Percentiles rank a stretch among this genome's conserved stretches.
Evolutionary conservation across 2,113 vertebrate species (phyloP).

Genomic region (Grantiella picta): DNA sequence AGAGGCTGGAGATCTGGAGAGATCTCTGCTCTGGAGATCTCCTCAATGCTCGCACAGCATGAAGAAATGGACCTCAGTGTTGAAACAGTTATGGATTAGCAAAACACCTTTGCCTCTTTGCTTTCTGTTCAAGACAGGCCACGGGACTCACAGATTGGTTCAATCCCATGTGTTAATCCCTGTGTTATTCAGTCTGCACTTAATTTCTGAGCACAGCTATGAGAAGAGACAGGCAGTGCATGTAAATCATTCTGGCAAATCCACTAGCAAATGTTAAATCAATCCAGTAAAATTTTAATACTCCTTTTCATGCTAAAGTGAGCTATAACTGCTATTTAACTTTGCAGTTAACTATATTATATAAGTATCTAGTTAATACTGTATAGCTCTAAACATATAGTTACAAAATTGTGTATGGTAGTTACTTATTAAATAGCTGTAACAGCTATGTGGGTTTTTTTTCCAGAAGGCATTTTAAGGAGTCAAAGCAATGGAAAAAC

Average conservation of each 20-base stretch:
- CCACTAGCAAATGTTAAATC: not conserved
- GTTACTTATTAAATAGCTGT: not conserved
- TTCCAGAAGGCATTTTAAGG: not conserved
- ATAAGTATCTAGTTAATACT: not conserved
- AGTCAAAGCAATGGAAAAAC: not conserved
- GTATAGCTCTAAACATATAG: not conserved
- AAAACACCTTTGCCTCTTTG: not conserved
- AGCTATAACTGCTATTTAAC: slow-evolving; percentile 22
- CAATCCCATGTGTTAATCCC: not conserved
- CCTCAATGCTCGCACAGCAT: not conserved
- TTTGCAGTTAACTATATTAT: not conserved
- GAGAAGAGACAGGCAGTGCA: not conserved
- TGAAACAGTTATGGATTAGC: not conserved
- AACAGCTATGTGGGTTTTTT: not conserved
- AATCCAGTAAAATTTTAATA: slow-evolving; percentile 14
- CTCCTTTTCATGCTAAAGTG: not conserved
- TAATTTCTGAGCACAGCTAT: not conserved
- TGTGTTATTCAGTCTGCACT: not conserved
- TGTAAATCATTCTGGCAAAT: not conserved
- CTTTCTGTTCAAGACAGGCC: not conserved
- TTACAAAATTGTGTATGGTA: not conserved
- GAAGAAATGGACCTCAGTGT: not conserved
- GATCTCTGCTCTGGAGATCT: not conserved
- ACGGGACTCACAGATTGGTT: not conserved
- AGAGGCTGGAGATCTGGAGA: not conserved